A percentile compares a stretch with the other conserved stretches of the same genome.
Evolutionary conservation across 2,888 invertebrate genomes (phyloP).

Genomic region (Drosophila flavopinicola): DNA sequence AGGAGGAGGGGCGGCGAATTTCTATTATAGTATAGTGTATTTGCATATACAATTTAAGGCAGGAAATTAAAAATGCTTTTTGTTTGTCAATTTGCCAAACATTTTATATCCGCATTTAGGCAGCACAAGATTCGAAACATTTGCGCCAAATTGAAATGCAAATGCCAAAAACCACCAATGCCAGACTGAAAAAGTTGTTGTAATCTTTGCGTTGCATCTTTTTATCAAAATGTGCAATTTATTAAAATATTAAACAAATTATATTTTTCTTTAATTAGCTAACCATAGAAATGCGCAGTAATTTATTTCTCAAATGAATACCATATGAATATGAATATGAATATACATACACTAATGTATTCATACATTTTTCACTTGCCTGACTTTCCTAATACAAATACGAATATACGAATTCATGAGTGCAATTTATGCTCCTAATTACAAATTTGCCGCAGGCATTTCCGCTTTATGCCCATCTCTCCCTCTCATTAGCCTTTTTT

Average conservation of each 20-base stretch:
- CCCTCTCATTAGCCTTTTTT: slow-evolving; percentile 75
- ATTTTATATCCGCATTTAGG: slow-evolving; percentile 65
- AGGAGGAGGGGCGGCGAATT: slow-evolving; percentile 8
- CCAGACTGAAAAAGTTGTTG: slow-evolving; percentile 11
- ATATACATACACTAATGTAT: slow-evolving; percentile 7
- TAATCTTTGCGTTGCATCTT: slow-evolving; percentile 27
- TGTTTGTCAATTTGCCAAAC: slow-evolving; percentile 79
- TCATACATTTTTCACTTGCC: slow-evolving; percentile 25
- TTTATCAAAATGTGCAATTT: slow-evolving; percentile 39
- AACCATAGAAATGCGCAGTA: background rate
- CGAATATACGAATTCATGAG: slow-evolving; percentile 34
- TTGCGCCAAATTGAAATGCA: slow-evolving; percentile 56
- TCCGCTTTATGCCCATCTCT: slow-evolving; percentile 65
- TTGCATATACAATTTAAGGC: slow-evolving; percentile 75
- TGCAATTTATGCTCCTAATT: slow-evolving; percentile 59
- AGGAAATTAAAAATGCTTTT: slow-evolving; percentile 74
- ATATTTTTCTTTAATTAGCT: slow-evolving; percentile 44
- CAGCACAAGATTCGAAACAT: slow-evolving; percentile 31
- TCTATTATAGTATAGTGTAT: slow-evolving; percentile 54
- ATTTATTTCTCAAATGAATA: background rate
- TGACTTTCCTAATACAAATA: slow-evolving; percentile 37
- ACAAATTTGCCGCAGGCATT: slow-evolving; percentile 59
- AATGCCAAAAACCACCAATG: slow-evolving; percentile 32
- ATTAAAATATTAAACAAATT: slow-evolving; percentile 13
- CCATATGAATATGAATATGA: slow-evolving; percentile 37